Evolutionary conservation across 1,140 invertebrate genomes (phyloP), one percentile per base, ranked within the genome.

Genomic region (Eurosta solidaginis): DNA sequence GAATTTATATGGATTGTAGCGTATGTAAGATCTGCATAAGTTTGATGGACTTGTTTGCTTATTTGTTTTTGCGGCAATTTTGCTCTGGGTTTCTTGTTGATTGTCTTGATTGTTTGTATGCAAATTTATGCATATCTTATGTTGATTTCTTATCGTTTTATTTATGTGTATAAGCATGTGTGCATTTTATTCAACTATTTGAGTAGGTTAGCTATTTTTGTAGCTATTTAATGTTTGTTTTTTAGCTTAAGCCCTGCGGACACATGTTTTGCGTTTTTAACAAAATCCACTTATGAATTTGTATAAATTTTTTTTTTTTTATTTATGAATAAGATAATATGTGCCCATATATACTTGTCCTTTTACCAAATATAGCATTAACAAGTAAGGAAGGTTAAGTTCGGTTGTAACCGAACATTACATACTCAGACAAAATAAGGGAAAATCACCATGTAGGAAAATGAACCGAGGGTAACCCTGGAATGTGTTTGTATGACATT

Each of bases 51-150:
- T 33, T 29, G 49, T 33, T 78, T 73, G 59, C 40, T 68, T 68
- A 40, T 68, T 68, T 68, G 59, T 33, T 27, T 40, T 68, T 20
- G 7, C 33, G 22, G 27, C 22, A 33, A n/a, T 20, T 29, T 68
- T 40, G 33, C 27, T n/a, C n/a, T 40, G 33, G 36, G 59, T 40
- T 22, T n/a, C 27, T 68, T 68, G 59, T 68, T 68, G 59, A 68
- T 68, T 68, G 59, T 63, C 36, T 63, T 54, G 77, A 78, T 78
- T 78, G 63, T 78, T 78, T 78, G 54, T 73, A 78, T 78, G 77
- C 59, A 78, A 78, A 78, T 78, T 78, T 78, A 78, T 29, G 77
- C 59, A 63, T 73, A 78, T 73, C 73, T 68, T 73, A 59, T 59
- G 54, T 33, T 33, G 33, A 20, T 68, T 68, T 68, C 33, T 68